Evolutionary conservation across 1,140 invertebrate species (phyloP), one percentile per base, ranked within the genome.

Genomic region (Pomacea maculata): DNA sequence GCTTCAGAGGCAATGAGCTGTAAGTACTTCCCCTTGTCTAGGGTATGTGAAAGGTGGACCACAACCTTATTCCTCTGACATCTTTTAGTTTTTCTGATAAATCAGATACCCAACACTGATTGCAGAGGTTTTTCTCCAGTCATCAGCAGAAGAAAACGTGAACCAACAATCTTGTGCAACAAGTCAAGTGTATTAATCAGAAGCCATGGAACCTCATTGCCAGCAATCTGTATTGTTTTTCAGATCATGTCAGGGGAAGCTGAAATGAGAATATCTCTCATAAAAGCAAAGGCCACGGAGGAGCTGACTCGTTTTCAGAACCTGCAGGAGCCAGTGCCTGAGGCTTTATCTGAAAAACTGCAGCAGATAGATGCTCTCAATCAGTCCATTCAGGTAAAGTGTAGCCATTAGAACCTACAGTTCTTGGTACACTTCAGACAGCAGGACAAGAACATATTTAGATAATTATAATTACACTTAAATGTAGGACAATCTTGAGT

Each of bases 181-280:
- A 45, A 45, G 34, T 45, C 2, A 45, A 45, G 6, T 45, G 34
- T 45, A 45, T 45, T 45, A 45, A 45, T 45, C 34, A 45, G 34
- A 45, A 45, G 34, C 6, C 34, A 45, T 45, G 34, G 34, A 45
- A 45, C 34, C 34, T 45, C 34, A 45, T 45, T 45, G 6, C 34
- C 34, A 45, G 34, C 34, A 45, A 45, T 45, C 34, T 45, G 34
- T 19, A 34, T 45, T 71, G 14, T 67, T 61, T 80, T 19, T 45
- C 80, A 93, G 91, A 89, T 92, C 25, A 89, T 97, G 21, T 94
- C 93, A 19, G 92, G 94, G 80, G 94, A 95, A 76, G 94, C 97
- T 4, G 92, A 97, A 72, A 85, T 86, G 54, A 88, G 82, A 63
- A 76, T 90, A 19, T 79, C 83, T 65, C 79, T 78, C 15, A 78